phyloP scores from a whole-genome alignment of 2,888 invertebrate species.

The Ectemnius lituratus region DNA sequence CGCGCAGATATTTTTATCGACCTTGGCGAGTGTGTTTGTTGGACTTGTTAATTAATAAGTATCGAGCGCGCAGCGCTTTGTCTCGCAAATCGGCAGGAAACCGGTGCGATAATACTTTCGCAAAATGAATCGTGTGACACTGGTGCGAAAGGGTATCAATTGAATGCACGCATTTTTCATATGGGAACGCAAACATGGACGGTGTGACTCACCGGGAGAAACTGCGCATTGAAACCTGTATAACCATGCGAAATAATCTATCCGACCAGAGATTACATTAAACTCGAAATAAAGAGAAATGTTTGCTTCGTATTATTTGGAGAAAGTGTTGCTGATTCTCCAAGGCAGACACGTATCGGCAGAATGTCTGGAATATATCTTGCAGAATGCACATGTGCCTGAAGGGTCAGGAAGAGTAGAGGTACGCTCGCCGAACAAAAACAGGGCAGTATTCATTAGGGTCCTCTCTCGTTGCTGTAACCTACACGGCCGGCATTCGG shows the following conservation, averaged over 20 bases:
- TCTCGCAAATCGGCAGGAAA: conserved; percentile 10
- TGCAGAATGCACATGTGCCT: conserved; percentile 26
- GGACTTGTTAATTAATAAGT: conserved; percentile 44
- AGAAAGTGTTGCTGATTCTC: not conserved
- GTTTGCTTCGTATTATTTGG: no score
- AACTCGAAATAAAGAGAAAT: no score
- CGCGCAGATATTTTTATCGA: conserved; percentile 28
- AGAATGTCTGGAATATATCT: conserved; percentile 16
- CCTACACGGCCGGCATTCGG: conserved; percentile 30
- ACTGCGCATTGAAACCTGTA: no score
- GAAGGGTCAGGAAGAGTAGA: conserved; percentile 19
- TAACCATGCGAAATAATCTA: no score
- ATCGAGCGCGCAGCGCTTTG: conserved; percentile 18
- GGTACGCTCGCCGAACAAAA: conserved; percentile 38
- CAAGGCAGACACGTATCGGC: not conserved
- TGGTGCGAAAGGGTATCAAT: no score
- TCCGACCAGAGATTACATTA: no score
- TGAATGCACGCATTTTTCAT: no score
- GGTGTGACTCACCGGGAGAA: no score
- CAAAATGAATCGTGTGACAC: not conserved
- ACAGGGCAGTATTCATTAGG: conserved; percentile 54
- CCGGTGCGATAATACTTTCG: not conserved
- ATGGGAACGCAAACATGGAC: no score
- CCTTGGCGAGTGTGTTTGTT: conserved; percentile 21
- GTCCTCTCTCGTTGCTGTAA: conserved; percentile 56